Base-by-base conservation (phyloP, 2,113 vertebrate genomes). In the Tachuris rubrigastra region DNA sequence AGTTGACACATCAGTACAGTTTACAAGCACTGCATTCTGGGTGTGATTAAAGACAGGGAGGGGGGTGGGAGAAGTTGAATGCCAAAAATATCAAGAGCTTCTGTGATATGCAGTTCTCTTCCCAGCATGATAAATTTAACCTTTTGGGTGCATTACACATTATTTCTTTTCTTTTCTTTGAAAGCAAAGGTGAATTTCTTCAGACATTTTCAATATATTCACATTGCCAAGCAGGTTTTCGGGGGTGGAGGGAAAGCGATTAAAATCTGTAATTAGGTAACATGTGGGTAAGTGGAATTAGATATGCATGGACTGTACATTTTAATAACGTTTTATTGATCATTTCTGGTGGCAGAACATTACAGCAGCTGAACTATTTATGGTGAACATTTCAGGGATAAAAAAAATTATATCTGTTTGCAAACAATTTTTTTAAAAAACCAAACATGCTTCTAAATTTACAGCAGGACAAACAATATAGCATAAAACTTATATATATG, bases 11-110 rank as follows among this genome's bases (percentile, higher is more conserved):
- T 96, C 93, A 95, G 96, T 94, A 90, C 93, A 90, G 97, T 97
- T 97, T 98, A 97, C 94, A 97, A 97, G 95, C 97, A 87, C 90
- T 97, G 97, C 97, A 98, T 98, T 97, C 97, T 98, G 96, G 97
- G 94, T 97, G 97, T 97, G 97, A 98, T 98, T 98, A 98, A 97
- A 97, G 96, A 93, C 5, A 6, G 87, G 83, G 56, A 75, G 89
- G 83, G 83, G 53, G 93, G 82, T 87, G 94, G 86, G 92, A 97
- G 96, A 98, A 96, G 96, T 93, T 87, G 96, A 97, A 97, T 96
- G 97, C 93, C 96, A 97, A 97, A 98, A 98, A 97, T 97, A 98
- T 91, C 94, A 90, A 87, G 87, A 76, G 93, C 93, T 97, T 93
- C 97, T 95, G 88, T 89, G 93, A 97, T 95, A 96, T 92, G 95